Conservation (phyloP, 2,113 vertebrate genomes). For the Chamaetylas fuelleborni region DNA sequence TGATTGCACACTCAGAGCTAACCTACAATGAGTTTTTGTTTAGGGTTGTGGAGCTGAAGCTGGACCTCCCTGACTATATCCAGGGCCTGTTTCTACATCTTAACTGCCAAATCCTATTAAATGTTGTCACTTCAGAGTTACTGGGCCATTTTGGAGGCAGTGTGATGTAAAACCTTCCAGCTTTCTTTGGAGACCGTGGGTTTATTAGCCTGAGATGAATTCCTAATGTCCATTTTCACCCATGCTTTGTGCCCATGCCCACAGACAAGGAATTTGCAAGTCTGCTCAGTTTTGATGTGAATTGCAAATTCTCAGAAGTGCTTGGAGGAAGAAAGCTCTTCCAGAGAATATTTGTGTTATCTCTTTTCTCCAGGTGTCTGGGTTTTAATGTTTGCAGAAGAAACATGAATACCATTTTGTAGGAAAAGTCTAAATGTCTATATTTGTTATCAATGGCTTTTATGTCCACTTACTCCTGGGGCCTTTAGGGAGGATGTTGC, state of each 20-base stretch:
- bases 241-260: neutral
- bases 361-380: neutral
- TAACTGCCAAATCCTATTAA: neutral
- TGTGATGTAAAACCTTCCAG: neutral
- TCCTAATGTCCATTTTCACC: neutral
- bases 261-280: neutral
- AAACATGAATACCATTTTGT: neutral
- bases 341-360: neutral
- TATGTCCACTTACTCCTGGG: neutral
- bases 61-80: neutral
- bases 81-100: neutral
- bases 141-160: neutral
- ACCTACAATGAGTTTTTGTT: neutral
- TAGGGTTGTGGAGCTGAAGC: neutral
- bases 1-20: neutral
- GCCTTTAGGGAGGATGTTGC: neutral
- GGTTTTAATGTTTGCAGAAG: neutral
- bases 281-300: neutral
- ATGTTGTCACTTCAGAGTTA: neutral
- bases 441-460: neutral
- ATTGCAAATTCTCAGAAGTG: neutral
- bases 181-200: neutral
- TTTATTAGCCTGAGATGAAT: neutral
- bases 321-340: neutral
- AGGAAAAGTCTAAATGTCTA: neutral